phyloP scores from a whole-genome alignment of 1,140 invertebrate genomes.

The Solenopsis fugax region DNA sequence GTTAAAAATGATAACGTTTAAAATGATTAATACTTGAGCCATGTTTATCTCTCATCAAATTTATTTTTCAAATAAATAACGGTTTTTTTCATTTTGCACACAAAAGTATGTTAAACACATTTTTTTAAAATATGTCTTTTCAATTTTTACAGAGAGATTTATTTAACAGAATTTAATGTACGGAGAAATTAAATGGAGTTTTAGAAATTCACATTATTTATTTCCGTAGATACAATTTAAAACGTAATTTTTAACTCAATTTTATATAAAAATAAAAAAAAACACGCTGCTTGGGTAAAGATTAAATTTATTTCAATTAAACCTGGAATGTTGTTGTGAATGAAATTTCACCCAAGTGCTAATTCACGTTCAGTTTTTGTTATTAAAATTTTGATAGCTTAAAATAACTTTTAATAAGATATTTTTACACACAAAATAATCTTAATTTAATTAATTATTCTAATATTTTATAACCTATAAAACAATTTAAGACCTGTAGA shows the following conservation, averaged over 20 bases:
- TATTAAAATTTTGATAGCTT: too few relatives aligned
- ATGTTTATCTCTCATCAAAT: not conserved
- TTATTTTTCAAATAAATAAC: not conserved
- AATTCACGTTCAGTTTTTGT: too few relatives aligned
- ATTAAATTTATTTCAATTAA: not conserved
- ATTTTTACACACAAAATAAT: too few relatives aligned
- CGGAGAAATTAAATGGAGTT: not conserved
- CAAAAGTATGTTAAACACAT: not conserved
- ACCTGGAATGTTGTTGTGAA: too few relatives aligned
- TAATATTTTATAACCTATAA: too few relatives aligned
- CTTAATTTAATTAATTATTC: too few relatives aligned
- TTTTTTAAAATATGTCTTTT: not conserved
- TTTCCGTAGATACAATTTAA: not conserved
- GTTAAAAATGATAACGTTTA: conserved; percentile 34
- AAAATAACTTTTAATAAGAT: too few relatives aligned
- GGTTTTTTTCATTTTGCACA: not conserved
- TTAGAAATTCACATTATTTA: not conserved
- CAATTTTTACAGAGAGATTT: conserved; percentile 14
- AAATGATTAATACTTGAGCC: conserved; percentile 26
- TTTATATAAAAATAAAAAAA: conserved; percentile 3
- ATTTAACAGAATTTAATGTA: not conserved
- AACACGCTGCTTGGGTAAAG: not conserved
- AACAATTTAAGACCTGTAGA: too few relatives aligned
- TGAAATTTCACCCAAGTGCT: too few relatives aligned
- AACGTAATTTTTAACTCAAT: conserved; percentile 15